phyloP scores from a whole-genome alignment of 2,113 vertebrate species.

The Crotalus helleri region DNA sequence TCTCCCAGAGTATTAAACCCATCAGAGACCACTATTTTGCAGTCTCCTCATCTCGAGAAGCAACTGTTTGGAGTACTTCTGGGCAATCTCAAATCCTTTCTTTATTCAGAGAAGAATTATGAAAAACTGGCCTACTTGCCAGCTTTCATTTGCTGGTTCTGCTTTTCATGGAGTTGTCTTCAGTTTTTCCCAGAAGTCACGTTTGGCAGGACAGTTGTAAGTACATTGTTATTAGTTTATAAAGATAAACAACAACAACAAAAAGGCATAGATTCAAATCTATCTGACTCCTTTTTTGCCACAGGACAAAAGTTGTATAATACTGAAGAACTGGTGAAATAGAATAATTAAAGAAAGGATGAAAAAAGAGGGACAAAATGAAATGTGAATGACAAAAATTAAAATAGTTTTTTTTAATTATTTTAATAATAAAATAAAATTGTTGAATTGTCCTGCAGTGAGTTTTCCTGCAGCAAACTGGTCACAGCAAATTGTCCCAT shows the following conservation, averaged over 20 bases:
- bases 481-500: too few relatives aligned
- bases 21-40: neutral
- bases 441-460: neutral
- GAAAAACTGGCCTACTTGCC: neutral
- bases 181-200: neutral
- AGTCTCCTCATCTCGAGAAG: neutral
- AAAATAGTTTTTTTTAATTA: neutral
- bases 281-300: neutral
- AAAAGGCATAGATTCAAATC: neutral
- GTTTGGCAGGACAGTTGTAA: neutral
- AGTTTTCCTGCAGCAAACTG: neutral
- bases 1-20: neutral
- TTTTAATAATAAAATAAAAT: neutral
- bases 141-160: neutral
- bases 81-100: neutral
- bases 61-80: neutral
- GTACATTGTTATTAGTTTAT: neutral
- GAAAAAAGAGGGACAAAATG: neutral
- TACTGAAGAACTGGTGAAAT: neutral
- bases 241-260: neutral
- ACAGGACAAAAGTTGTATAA: neutral
- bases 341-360: neutral
- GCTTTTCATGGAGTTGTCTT: neutral
- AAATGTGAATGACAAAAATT: neutral
- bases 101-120: neutral